Conservation (phyloP, 1,140 invertebrate species). For the fruit fly (Drosophila melanogaster) region DNA sequence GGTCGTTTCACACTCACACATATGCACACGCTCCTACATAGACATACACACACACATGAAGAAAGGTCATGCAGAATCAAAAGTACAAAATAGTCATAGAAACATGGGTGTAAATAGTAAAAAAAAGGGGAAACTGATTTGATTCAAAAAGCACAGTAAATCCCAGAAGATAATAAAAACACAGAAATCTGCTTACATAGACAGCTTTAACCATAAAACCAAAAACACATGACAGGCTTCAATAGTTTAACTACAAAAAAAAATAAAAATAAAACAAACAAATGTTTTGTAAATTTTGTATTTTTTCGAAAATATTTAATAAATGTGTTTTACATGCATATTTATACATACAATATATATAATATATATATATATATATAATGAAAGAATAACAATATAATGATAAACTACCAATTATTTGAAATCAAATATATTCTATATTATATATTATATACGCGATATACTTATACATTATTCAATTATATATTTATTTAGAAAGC, state of each 20-base stretch:
- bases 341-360: conserved; percentile 3
- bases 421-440: conserved; percentile 15
- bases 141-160: background rate
- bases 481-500: conserved; percentile 26
- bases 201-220: conserved; percentile 44
- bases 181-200: conserved; percentile 17
- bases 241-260: conserved; percentile 31
- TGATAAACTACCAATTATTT: conserved; percentile 22
- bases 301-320: conserved; percentile 51
- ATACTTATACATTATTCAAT: conserved; percentile 39
- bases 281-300: conserved; percentile 54
- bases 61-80: conserved; percentile 49
- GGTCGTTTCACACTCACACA: conserved; percentile 17
- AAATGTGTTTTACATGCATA: conserved; percentile 23
- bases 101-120: conserved; percentile 20
- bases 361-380: conserved; percentile 12
- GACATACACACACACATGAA: conserved; percentile 1
- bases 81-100: conserved; percentile 68
- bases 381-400: conserved; percentile 9
- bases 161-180: background rate
- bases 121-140: conserved; percentile 5
- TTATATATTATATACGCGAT: conserved; percentile 32
- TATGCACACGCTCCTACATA: background rate
- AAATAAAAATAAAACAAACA: conserved; percentile 1
- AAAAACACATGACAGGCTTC: conserved; percentile 45